Base-by-base conservation (phyloP, 2,888 invertebrate genomes). In the Andrena minutula region DNA sequence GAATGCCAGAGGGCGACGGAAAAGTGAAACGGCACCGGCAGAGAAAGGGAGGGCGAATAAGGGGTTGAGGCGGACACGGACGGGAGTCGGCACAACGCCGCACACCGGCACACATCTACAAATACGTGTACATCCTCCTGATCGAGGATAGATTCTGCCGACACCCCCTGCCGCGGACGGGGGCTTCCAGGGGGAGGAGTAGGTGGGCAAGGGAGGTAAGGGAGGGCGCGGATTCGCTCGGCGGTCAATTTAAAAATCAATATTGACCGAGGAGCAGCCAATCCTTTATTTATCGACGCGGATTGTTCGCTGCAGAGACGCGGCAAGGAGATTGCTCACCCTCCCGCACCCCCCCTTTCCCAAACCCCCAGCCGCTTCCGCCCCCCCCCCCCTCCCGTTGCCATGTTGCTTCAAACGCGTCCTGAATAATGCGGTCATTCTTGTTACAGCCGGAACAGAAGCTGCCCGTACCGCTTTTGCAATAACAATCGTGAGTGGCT, bases 231-330 rank as follows among this genome's bases (percentile, higher is more conserved):
- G 90, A 93, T 92, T 92, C 91, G 88, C 88, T 92, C 91, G 89
- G 89, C 91, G 93, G 93, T 94, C 94, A 94, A 94, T 94, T 93
- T 93, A 92, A 93, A 93, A 93, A 94, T 93, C 93, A 93, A 94
- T 94, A 93, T 94, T 94, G 93, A 94, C 93, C 91, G 91, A 92
- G 90, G 90, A 93, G 90, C 92, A 91, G 91, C 88, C 90, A 91
- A 93, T 92, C 91, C 92, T 93, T 92, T 92, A 92, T 93, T 93
- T 93, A 93, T 93, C 91, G 89, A 90, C 90, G 91, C 89, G 92
- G 91, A 92, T 92, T 92, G 92, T 92, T 90, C 90, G 90, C 90
- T 89, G 86, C 87, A 89, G 89, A 86, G 84, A 87, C 84, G 86
- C 89, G 89, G 88, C 88, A 88, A 85, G 87, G 78, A 85, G 89